These are phyloP conservation scores for Reticulitermes speratus DNA, from an alignment of 1,140 invertebrate species.

Conservation along the genomic window DNA sequence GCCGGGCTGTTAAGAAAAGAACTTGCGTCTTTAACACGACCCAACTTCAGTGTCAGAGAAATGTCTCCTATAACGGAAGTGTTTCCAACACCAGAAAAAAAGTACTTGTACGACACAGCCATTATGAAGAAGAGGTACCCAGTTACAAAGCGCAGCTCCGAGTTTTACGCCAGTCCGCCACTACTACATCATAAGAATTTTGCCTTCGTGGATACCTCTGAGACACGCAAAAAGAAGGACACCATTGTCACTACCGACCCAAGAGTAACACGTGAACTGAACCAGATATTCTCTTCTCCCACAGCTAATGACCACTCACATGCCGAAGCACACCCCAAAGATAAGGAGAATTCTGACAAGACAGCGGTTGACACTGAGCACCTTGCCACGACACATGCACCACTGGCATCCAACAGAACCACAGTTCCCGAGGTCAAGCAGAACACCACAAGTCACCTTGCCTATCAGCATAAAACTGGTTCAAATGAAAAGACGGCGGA, in stretches of 20 bases:
- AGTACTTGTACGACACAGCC: slow-evolving; percentile 17
- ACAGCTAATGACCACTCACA: background rate
- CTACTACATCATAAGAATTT: slow-evolving; percentile 18
- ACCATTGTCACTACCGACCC: slow-evolving; percentile 29
- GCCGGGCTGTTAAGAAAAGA: background rate
- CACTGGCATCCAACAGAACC: background rate
- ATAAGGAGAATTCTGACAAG: background rate
- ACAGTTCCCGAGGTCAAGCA: background rate
- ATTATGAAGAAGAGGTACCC: slow-evolving; percentile 21
- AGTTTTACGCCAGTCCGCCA: slow-evolving; percentile 24
- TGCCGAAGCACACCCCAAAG: background rate
- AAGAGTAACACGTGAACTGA: slow-evolving; percentile 27
- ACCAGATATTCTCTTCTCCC: slow-evolving; percentile 26
- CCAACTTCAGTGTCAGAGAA: background rate
- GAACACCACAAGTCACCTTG: background rate
- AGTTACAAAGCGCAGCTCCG: slow-evolving; percentile 28
- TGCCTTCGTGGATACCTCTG: background rate
- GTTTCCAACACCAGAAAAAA: background rate
- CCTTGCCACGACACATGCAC: background rate
- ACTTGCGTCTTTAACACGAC: background rate
- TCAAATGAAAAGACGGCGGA: background rate
- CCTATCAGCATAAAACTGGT: background rate
- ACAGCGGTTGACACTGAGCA: background rate
- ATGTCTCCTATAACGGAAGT: background rate
- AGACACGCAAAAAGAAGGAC: slow-evolving; percentile 19